Base-by-base conservation (phyloP, 2,113 vertebrate species). In the zebrafish (Danio rerio) region DNA sequence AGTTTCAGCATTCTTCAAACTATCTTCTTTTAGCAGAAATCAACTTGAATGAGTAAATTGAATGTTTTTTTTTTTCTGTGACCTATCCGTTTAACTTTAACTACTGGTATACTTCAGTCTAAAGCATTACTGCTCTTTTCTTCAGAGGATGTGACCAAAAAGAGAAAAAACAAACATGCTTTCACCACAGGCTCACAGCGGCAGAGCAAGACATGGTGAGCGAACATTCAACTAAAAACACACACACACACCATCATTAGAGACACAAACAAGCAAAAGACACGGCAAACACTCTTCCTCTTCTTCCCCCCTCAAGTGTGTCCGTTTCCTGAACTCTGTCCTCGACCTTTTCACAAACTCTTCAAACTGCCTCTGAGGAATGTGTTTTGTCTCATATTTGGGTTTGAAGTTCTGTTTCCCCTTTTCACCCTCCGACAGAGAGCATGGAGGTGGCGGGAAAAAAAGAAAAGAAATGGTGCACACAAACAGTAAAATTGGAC, bases 281-380 rank as follows among this genome's bases (percentile, higher is more conserved):
- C 15, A 21, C 40, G 0, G 6, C n/a, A 56, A 49, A 70, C 63
- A 21, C 63, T 47, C 63, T 56, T 70, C 69, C 70, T 43, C 59
- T 21, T 73, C 13, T 58, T 52, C 65, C 45, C 16, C 47, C n/a
- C 40, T 71, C 8, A 18, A 77, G 75, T 81, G 43, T 77, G 53
- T 62, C 20, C 31, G 53, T 75, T 62, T 80, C 76, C 55, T 69
- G 53, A 77, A 61, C 76, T 80, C 66, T 80, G 77, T 80, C 84
- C 77, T 80, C 56, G 50, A 82, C 81, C 81, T 86, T 80, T 83
- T 75, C 83, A 75, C 69, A 75, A 75, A 80, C 78, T 63, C 63
- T 83, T 83, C 81, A 80, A 58, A 43, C 20, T 53, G 18, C 71
- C 81, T 86, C 82, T 10, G 47, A 42, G 81, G 72, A 65, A 58